Conservation (phyloP, 2,797 vertebrate genomes). For the Gymnodraco acuticeps region DNA sequence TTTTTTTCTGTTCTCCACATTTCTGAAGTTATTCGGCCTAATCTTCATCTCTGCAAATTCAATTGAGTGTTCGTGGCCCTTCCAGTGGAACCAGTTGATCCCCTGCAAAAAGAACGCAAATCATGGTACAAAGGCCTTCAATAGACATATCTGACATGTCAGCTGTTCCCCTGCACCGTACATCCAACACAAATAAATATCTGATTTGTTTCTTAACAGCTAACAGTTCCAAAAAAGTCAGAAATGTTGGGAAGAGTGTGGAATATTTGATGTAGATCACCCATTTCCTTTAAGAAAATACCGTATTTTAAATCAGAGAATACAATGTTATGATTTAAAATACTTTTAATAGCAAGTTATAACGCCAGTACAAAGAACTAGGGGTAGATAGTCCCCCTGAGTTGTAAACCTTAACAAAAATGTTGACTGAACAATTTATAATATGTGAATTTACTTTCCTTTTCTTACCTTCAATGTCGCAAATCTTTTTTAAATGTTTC, state of each 20-base stretch:
- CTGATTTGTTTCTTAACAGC: background rate
- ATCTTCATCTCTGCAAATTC: conserved; percentile 97
- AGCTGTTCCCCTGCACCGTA: background rate
- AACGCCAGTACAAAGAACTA: background rate
- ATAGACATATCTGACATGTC: background rate
- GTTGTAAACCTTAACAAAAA: too few relatives aligned
- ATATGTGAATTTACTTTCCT: background rate
- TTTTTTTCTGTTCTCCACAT: conserved; percentile 92
- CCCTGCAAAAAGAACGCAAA: conserved; percentile 81
- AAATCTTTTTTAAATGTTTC: background rate
- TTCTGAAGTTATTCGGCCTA: conserved; percentile 91
- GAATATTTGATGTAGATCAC: background rate
- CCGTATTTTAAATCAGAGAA: too few relatives aligned
- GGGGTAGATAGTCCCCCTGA: background rate
- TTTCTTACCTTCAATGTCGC: too few relatives aligned
- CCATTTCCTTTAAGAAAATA: background rate
- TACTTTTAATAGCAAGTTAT: background rate
- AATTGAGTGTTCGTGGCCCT: conserved; percentile 95
- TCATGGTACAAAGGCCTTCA: background rate
- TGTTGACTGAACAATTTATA: background rate
- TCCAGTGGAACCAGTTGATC: conserved; percentile 99
- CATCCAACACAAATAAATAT: background rate
- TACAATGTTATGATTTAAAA: background rate
- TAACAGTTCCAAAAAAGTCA: background rate
- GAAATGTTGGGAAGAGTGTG: background rate